These are phyloP conservation scores for Notechis scutatus DNA, from an alignment of 2,113 vertebrate genomes.

Conservation along the genomic window DNA sequence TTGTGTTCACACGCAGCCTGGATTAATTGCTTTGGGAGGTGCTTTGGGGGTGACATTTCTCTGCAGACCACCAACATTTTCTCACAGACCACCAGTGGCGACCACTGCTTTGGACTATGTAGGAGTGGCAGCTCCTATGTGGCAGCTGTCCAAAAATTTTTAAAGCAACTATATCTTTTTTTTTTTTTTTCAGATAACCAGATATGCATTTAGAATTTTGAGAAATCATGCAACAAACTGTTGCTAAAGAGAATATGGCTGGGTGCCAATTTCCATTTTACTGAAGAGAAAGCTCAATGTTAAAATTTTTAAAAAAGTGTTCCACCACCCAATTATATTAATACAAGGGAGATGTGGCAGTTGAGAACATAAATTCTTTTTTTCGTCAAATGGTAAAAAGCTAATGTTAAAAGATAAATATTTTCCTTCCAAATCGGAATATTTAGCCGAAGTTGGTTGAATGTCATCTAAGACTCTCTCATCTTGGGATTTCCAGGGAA, in stretches of 20 bases:
- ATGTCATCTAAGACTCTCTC: background rate
- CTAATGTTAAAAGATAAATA: background rate
- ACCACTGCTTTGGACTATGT: background rate
- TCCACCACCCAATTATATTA: background rate
- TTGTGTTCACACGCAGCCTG: too few relatives aligned
- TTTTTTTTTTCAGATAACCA: background rate
- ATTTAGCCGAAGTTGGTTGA: background rate
- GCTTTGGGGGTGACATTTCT: too few relatives aligned
- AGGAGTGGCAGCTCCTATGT: too few relatives aligned
- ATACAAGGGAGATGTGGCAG: background rate
- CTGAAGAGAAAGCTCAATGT: background rate
- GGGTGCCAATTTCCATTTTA: background rate
- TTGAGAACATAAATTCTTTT: background rate
- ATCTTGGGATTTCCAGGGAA: background rate
- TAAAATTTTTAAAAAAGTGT: background rate
- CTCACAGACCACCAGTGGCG: too few relatives aligned
- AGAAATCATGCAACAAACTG: background rate
- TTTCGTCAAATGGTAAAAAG: background rate
- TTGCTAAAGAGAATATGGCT: background rate
- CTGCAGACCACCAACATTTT: too few relatives aligned
- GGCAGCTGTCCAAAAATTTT: background rate
- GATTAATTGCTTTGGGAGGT: too few relatives aligned
- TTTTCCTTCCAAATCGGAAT: background rate
- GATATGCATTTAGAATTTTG: background rate
- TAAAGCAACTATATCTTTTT: background rate